Conservation (phyloP, 2,113 vertebrate species). For the Tricholaema leucomelas region DNA sequence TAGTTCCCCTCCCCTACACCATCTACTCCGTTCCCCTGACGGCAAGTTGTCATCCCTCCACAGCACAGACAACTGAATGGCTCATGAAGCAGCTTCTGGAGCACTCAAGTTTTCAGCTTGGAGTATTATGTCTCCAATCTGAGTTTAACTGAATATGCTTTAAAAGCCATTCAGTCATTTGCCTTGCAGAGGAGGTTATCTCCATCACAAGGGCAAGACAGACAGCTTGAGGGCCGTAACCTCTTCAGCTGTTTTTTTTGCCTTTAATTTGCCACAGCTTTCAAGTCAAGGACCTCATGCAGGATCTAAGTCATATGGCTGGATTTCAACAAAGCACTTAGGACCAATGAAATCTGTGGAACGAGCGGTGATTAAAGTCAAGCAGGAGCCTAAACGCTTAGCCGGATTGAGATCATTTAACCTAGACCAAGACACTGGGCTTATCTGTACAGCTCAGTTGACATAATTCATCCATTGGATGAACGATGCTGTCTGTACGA, state of each 20-base stretch:
- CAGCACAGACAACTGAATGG: neutral
- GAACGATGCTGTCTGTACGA: neutral
- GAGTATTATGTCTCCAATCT: neutral
- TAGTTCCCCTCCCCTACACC: neutral
- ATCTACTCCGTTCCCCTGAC: neutral
- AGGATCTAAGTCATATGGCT: neutral
- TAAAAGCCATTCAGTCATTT: neutral
- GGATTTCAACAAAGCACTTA: constrained; percentile 12
- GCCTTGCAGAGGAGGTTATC: constrained; percentile 17
- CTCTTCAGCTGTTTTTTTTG: neutral
- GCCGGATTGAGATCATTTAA: neutral
- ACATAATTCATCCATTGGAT: neutral
- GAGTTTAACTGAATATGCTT: neutral
- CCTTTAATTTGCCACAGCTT: constrained; percentile 39
- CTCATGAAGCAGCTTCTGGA: constrained; percentile 32
- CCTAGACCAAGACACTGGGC: neutral
- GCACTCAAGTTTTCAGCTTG: neutral
- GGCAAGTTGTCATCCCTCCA: neutral
- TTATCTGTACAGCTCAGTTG: neutral
- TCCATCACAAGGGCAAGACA: constrained; percentile 29
- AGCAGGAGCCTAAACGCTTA: constrained; percentile 15
- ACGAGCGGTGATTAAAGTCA: neutral
- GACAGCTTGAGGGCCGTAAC: constrained; percentile 18
- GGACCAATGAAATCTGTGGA: neutral
- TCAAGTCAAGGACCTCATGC: constrained; percentile 1